A percentile compares a stretch with the other conserved stretches of the same genome.
phyloP scores from a whole-genome alignment of 2,888 invertebrate species.

The Aphodius granarius region DNA sequence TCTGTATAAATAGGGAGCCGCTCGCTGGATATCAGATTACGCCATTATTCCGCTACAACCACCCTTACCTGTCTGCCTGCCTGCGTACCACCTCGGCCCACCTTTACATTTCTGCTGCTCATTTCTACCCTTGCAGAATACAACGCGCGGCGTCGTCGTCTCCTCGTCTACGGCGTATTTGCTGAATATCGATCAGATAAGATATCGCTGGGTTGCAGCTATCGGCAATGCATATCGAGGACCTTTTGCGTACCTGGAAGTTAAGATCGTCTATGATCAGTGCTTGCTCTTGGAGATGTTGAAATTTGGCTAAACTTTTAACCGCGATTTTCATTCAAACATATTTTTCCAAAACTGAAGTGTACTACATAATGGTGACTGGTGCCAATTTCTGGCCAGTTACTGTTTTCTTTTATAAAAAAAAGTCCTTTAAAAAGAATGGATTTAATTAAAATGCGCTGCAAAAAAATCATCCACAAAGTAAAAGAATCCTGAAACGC shows the following conservation, averaged over 20 bases:
- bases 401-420: no score
- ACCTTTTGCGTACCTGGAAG: neutral
- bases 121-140: conserved; percentile 23
- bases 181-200: conserved; percentile 33
- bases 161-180: conserved; percentile 27
- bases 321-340: no score
- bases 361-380: no score
- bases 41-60: conserved; percentile 48
- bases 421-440: no score
- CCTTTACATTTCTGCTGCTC: conserved; percentile 33
- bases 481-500: no score
- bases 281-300: neutral
- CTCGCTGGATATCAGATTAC: conserved; percentile 49
- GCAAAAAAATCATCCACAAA: no score
- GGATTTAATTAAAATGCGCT: no score
- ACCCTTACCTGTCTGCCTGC: conserved; percentile 43
- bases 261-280: neutral
- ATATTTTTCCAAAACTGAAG: no score
- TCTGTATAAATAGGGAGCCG: conserved; percentile 49
- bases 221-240: neutral
- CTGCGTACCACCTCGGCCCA: conserved; percentile 37
- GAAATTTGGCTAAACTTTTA: no score
- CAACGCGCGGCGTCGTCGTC: conserved; percentile 17
- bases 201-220: neutral
- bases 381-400: no score